Evolutionary conservation across 2,888 invertebrate genomes (phyloP), one percentile per base, ranked within the genome.

Genomic region (Melinaea menophilus): DNA sequence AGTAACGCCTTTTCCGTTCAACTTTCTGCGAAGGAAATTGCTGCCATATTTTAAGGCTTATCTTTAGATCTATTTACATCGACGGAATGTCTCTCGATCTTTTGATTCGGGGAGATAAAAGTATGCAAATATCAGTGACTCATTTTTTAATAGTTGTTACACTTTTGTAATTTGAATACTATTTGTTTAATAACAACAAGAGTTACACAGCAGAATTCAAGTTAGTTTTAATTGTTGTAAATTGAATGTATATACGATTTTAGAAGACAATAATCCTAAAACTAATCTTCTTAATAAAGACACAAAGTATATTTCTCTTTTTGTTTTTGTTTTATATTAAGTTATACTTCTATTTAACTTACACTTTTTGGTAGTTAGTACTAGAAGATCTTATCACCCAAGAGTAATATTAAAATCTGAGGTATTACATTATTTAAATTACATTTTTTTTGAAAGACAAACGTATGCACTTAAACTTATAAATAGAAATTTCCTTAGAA

Each of bases 11-110:
- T 81, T 82, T 80, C 84, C 83, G 81, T 81, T 85, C 82, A 77
- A 82, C 84, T 84, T 82, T 82, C 75, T 72, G 73, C 70, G 69
- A 72, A 80, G 86, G 86, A 86, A 87, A 88, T 88, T 85, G 87
- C 82, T 73, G 74, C 84, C 82, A 85, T 87, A 87, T 84, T 86
- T 87, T 75, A 85, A 76, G 76, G 77, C 82, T 88, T 87, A 88
- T 88, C 88, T 84, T 60, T 65, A 77, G 79, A 86, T 86, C 84
- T 84, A 82, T 86, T 84, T 84, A 85, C 85, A 82, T 85, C 78
- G 79, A 73, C 75, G 77, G 64, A 69, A 68, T 68, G 68, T 68
- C 67, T 66, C 59, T 56, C 61, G 58, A 67, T 61, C 48, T 56
- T 65, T 66, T 45, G 62, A 55, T 55, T 61, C 34, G 59, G n/a